A percentile compares a stretch with the other conserved stretches of the same genome.
These are phyloP conservation scores for Saccostrea echinata DNA, from an alignment of 1,140 invertebrate species.

Conservation along the genomic window DNA sequence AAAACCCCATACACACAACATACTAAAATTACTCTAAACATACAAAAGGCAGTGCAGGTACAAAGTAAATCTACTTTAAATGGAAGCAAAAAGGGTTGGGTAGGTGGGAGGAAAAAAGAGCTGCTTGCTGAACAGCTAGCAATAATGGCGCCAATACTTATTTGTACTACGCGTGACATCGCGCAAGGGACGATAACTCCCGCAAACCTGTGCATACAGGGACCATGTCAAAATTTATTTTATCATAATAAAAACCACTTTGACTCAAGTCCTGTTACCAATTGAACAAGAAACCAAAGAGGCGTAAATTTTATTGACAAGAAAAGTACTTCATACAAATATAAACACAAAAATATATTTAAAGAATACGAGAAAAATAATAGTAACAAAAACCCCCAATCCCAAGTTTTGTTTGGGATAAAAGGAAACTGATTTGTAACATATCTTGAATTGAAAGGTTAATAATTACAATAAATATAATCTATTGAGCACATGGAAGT, in stretches of 20 bases:
- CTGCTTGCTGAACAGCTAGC: background rate
- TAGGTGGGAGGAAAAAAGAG: background rate
- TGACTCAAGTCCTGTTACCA: conserved; percentile 10
- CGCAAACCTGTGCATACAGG: conserved; percentile 15
- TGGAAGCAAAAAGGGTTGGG: background rate
- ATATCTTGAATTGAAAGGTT: conserved; percentile 7
- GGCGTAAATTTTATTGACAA: conserved; percentile 16
- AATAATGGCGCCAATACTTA: background rate
- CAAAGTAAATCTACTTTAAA: conserved; percentile 26
- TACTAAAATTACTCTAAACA: background rate
- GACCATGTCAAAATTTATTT: conserved; percentile 24
- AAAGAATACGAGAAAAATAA: conserved; percentile 6
- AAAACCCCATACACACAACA: conserved; percentile 20
- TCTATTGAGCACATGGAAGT: background rate
- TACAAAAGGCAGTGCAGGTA: background rate
- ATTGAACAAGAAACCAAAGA: background rate
- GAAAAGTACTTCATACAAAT: background rate
- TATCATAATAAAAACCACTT: conserved; percentile 27
- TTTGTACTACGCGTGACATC: background rate
- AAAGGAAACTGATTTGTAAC: background rate
- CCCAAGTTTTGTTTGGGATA: background rate
- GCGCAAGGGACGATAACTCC: background rate
- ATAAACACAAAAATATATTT: background rate
- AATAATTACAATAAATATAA: too few species aligned
- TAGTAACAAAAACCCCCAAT: background rate